A percentile compares a stretch with the other conserved stretches of the same genome.
Evolutionary conservation across 2,113 vertebrate genomes (phyloP).

Genomic region (Maccullochella peelii): DNA sequence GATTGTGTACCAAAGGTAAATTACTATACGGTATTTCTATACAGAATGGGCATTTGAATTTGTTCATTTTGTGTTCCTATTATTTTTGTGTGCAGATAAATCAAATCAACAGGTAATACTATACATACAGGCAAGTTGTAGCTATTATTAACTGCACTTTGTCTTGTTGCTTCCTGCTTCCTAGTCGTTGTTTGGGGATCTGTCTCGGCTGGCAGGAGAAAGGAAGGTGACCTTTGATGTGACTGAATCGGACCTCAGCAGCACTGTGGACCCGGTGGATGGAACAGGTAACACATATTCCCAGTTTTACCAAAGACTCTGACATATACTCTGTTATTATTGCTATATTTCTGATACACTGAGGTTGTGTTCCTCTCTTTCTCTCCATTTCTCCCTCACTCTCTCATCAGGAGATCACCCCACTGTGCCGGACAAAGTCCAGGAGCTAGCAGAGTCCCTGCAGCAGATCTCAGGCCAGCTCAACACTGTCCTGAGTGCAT

Average conservation of each 20-base stretch:
- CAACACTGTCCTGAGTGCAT: conserved; percentile 81
- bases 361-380: neutral
- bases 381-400: neutral
- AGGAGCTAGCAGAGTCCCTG: conserved; percentile 86
- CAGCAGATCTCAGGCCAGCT: conserved; percentile 89
- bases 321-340: neutral
- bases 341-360: neutral
- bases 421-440: conserved; percentile 84
- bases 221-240: conserved; percentile 93
- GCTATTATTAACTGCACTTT: neutral
- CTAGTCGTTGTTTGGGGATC: conserved; percentile 87
- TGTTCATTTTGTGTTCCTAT: neutral
- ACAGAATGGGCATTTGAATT: neutral
- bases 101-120: neutral
- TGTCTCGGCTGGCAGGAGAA: conserved; percentile 59
- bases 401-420: conserved; percentile 15
- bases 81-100: neutral
- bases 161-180: neutral
- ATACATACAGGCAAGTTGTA: neutral
- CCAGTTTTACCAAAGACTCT: neutral
- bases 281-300: conserved; percentile 40
- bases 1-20: neutral
- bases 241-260: conserved; percentile 86
- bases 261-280: conserved; percentile 66
- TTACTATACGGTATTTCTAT: neutral